These are phyloP conservation scores for Crossocerus cetratus DNA, from an alignment of 2,888 invertebrate species.

Conservation along the genomic window DNA sequence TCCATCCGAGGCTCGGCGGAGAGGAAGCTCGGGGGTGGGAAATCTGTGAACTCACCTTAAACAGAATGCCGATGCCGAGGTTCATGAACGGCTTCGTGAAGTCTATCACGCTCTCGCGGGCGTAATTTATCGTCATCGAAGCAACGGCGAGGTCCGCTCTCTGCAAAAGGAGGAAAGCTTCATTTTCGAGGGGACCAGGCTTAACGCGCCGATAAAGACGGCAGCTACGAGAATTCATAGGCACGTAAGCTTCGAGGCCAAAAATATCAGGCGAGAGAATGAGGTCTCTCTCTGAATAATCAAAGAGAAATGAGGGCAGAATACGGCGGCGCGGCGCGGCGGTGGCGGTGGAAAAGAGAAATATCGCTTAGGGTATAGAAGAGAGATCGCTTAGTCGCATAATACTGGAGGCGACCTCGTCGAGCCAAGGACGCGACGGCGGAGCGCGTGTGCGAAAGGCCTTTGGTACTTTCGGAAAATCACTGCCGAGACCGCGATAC, in stretches of 20 bases:
- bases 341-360: neutral
- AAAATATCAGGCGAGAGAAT: neutral
- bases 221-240: too few relatives aligned
- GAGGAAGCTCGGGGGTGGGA: neutral
- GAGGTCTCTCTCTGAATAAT: neutral
- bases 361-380: neutral
- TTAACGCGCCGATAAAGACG: too few relatives aligned
- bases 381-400: constrained; percentile 1
- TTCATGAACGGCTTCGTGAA: constrained; percentile 99
- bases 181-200: too few relatives aligned
- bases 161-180: constrained; percentile 77
- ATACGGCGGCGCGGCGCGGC: neutral
- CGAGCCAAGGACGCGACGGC: neutral
- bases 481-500: constrained; percentile 2
- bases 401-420: neutral
- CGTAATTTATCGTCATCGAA: constrained; percentile 98
- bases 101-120: constrained; percentile 95
- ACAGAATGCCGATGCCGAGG: constrained; percentile 96
- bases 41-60: constrained; percentile 84
- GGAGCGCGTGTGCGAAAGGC: neutral
- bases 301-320: neutral
- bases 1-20: too few relatives aligned
- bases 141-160: constrained; percentile 97
- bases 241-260: too few relatives aligned
- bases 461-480: constrained; percentile 14